These are phyloP conservation scores for Scaptodrosophila latifasciaeformis DNA, from an alignment of 2,888 invertebrate genomes.

Conservation along the genomic window DNA sequence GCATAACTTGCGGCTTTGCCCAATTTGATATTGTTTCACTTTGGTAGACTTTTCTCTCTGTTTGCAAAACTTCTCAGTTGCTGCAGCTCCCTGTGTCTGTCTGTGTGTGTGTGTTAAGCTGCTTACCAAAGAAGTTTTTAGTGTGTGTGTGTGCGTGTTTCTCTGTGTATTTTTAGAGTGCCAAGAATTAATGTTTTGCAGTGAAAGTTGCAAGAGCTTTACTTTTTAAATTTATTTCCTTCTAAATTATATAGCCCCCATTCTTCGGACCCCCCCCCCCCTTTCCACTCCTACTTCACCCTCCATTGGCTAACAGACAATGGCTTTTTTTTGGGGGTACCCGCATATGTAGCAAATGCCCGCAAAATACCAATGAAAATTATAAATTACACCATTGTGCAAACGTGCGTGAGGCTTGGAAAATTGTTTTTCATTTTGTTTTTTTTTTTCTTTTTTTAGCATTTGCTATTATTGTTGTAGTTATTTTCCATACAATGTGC, in stretches of 20 bases:
- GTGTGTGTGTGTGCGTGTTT: not conserved
- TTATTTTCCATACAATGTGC: too few species aligned
- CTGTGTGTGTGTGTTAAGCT: not conserved
- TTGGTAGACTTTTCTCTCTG: not conserved
- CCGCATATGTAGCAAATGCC: not conserved
- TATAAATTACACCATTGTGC: slow-evolving; percentile 4
- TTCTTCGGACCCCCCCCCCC: too few species aligned
- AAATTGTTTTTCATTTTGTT: slow-evolving; percentile 43
- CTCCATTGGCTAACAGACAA: too few species aligned
- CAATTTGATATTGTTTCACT: not conserved
- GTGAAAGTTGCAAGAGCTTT: not conserved
- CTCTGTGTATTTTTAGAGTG: not conserved
- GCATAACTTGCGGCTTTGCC: slow-evolving; percentile 20
- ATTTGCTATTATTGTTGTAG: slow-evolving; percentile 13
- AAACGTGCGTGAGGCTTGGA: not conserved
- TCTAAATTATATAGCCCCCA: not conserved
- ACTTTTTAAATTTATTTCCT: slow-evolving; percentile 2
- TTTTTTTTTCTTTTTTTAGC: not conserved
- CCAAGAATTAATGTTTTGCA: not conserved
- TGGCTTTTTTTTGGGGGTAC: too few species aligned
- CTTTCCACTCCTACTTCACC: too few species aligned
- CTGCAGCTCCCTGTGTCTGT: too few species aligned
- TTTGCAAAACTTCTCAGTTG: not conserved
- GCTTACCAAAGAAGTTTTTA: not conserved
- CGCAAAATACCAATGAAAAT: not conserved